Evolutionary conservation across 2,113 vertebrate genomes (phyloP).

Genomic region (Tupaia tana): DNA sequence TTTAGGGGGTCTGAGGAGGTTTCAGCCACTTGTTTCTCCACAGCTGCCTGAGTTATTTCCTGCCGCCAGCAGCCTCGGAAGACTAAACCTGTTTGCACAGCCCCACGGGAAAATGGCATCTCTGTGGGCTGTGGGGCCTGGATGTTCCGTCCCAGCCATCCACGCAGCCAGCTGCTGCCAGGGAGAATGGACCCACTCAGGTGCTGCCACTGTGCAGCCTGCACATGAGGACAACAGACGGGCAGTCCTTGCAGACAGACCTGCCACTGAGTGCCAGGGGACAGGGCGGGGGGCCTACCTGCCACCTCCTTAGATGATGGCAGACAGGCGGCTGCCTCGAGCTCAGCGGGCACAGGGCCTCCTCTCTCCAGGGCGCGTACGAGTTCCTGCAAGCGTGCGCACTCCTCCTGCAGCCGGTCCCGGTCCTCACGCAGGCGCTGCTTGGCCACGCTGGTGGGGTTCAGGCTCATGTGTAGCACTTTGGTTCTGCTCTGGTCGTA

Average conservation of each 20-base stretch:
- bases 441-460: constrained; percentile 91
- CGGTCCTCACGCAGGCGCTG: constrained; percentile 91
- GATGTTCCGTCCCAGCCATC: background rate
- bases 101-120: constrained; percentile 62
- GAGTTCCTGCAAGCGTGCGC: constrained; percentile 88
- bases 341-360: constrained; percentile 68
- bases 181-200: background rate
- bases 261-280: background rate
- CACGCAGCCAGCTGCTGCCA: fast-evolving
- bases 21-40: constrained; percentile 72
- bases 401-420: constrained; percentile 91
- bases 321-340: constrained; percentile 85
- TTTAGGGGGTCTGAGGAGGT: constrained; percentile 76
- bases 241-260: fast-evolving
- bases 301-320: constrained; percentile 92
- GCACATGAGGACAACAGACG: background rate
- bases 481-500: constrained; percentile 93
- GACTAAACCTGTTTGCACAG: constrained; percentile 65
- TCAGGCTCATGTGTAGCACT: constrained; percentile 94
- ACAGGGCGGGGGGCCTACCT: constrained; percentile 85
- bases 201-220: background rate
- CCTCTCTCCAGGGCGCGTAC: constrained; percentile 89
- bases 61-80: constrained; percentile 40
- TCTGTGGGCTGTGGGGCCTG: background rate
- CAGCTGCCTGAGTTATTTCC: constrained; percentile 77